These are phyloP conservation scores for Anabas testudineus DNA, from an alignment of 2,797 vertebrate genomes.

Conservation along the genomic window DNA sequence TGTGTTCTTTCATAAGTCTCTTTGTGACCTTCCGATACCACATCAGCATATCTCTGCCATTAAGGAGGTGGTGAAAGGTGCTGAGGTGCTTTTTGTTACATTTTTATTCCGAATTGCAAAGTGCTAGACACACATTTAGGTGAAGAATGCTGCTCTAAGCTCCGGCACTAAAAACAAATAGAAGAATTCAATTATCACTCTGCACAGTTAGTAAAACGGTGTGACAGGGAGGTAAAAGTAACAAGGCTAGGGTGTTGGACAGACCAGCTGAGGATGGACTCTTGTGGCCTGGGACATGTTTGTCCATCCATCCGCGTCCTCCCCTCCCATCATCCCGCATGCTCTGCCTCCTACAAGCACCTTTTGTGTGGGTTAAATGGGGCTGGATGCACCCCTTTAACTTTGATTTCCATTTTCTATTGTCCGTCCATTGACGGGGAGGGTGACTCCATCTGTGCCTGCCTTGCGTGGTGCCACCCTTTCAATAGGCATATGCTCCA, in stretches of 20 bases:
- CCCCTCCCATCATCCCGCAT: conserved; percentile 81
- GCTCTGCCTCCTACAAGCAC: conserved; percentile 94
- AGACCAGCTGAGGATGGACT: conserved; percentile 88
- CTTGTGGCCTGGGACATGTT: conserved; percentile 91
- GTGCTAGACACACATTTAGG: conserved; percentile 53
- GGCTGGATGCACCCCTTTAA: conserved; percentile 88
- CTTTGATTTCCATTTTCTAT: conserved; percentile 89
- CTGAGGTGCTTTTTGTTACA: conserved; percentile 52
- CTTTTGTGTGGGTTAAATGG: conserved; percentile 89
- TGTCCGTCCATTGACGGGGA: conserved; percentile 85
- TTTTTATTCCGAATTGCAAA: conserved; percentile 56
- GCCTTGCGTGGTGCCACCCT: conserved; percentile 87
- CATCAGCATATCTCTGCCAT: conserved; percentile 33
- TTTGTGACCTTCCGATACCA: conserved; percentile 7
- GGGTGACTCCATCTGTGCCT: conserved; percentile 92
- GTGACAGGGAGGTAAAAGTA: conserved; percentile 56
- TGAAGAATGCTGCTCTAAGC: conserved; percentile 43
- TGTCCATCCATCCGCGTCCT: conserved; percentile 84
- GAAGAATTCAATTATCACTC: conserved; percentile 73
- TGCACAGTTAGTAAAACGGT: conserved; percentile 48
- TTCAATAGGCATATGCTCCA: conserved; percentile 89
- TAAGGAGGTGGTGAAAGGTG: conserved; percentile 21
- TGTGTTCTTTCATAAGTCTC: conserved; percentile 4
- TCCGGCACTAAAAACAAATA: conserved; percentile 62
- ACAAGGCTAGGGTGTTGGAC: conserved; percentile 69